Base-by-base conservation (phyloP, 2,797 vertebrate species). In the Mionectes olivaceus region DNA sequence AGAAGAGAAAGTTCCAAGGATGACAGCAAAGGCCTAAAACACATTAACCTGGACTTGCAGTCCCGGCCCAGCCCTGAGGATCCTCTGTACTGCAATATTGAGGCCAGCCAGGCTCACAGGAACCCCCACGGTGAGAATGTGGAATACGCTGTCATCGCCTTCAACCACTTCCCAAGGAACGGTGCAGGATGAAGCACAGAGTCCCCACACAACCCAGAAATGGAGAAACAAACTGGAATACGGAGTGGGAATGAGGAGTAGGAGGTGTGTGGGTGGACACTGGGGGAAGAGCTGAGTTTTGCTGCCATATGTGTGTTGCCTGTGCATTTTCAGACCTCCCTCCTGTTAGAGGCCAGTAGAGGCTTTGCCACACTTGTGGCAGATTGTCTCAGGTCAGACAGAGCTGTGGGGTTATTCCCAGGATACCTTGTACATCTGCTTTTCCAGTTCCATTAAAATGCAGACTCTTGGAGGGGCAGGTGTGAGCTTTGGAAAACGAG, bases 71-170 rank as follows among this genome's bases (percentile, higher is more conserved):
- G 46, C 61, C 8, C 23, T 1, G 47, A 69, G 60, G 93, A 87
- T 25, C 52, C 89, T 23, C 30, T 96, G 2, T 96, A 96, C 50
- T 93, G 75, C 28, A 97, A 96, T 1, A 3, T 95, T 46, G 84
- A 80, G 4, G 57, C 11, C 0, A 59, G 53, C 0, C 75, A 81
- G 64, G 32, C 28, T 47, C 53, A 1, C 60, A 44, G 55, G n/a
- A 75, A 6, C 30, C 23, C 46, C 35, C 5, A 8, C 19, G 39
- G 43, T 5, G 88, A 67, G 7, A 6, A 16, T 0, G 92, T 96
- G 90, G 94, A 96, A 50, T 97, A 97, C 1, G 87, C 94, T 2
- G 8, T 19, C 69, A 57, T 97, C 1, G 46, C 64, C 10, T 44
- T 80, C 63, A 82, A 7, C 86, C 64, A 33, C 23, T 2, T 65